Evolutionary conservation across 2,113 vertebrate species (phyloP).

Genomic region (Tamias sibiricus): DNA sequence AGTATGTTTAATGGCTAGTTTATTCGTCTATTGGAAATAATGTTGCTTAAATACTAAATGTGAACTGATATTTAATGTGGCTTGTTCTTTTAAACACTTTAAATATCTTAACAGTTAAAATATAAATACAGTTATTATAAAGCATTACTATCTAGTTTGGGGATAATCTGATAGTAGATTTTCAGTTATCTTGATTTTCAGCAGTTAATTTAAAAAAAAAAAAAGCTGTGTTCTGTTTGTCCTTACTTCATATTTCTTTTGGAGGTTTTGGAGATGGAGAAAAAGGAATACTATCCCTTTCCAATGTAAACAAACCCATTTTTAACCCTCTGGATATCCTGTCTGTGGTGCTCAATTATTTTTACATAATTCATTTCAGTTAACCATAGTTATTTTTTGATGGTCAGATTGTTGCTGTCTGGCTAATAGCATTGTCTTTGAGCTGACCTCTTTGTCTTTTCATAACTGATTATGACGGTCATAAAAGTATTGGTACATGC

Average conservation of each 20-base stretch:
- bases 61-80: neutral
- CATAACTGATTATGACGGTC: neutral
- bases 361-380: conserved; percentile 43
- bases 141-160: neutral
- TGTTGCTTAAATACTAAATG: too few relatives aligned
- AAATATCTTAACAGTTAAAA: neutral
- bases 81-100: conserved; percentile 25
- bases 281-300: neutral
- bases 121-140: neutral
- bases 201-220: neutral
- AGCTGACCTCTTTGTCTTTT: neutral
- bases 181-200: neutral
- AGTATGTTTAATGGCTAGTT: too few relatives aligned
- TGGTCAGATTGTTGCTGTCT: neutral
- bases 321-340: neutral
- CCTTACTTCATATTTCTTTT: neutral
- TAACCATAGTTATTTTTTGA: neutral
- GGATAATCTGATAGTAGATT: neutral
- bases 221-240: neutral
- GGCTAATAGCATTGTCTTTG: neutral
- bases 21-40: too few relatives aligned
- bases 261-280: neutral
- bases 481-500: neutral
- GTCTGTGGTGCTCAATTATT: neutral
- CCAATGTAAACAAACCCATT: neutral